These are phyloP conservation scores for Montifringilla adamsi DNA, from an alignment of 2,113 vertebrate species.

Conservation along the genomic window DNA sequence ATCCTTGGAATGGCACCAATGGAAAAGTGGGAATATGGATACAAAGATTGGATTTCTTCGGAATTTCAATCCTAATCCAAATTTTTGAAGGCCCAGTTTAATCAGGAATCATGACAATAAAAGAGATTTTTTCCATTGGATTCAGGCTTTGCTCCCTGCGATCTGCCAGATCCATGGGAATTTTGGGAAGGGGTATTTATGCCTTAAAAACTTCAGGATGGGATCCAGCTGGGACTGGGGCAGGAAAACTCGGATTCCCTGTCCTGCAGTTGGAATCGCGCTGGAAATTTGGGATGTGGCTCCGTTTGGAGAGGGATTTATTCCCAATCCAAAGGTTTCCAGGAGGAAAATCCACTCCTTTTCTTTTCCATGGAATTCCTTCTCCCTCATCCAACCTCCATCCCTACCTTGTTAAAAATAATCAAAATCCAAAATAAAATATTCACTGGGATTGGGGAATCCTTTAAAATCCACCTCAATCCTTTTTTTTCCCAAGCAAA, in stretches of 20 bases:
- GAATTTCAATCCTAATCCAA: not conserved
- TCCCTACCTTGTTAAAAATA: not conserved
- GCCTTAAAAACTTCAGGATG: not conserved
- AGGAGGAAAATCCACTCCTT: not conserved
- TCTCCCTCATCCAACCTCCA: not conserved
- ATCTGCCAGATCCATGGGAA: not conserved
- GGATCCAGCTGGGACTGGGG: not conserved
- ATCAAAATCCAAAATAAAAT: not conserved
- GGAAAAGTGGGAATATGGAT: not conserved
- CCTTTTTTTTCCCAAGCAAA: not conserved
- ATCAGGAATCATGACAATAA: not conserved
- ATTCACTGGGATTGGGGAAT: not conserved
- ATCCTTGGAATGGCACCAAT: not conserved
- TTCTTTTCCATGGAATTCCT: not conserved
- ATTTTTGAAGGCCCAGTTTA: not conserved
- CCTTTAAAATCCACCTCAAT: not conserved
- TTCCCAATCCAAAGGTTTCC: not conserved
- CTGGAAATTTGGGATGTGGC: not conserved
- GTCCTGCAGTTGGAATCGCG: not conserved
- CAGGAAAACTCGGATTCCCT: not conserved
- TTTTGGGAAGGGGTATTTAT: not conserved
- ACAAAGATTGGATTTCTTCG: not conserved
- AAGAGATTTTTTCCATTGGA: rapidly evolving
- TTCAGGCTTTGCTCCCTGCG: not conserved
- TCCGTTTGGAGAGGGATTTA: not conserved